These are phyloP conservation scores for Valencia hispanica DNA, from an alignment of 2,797 vertebrate genomes.

Conservation along the genomic window DNA sequence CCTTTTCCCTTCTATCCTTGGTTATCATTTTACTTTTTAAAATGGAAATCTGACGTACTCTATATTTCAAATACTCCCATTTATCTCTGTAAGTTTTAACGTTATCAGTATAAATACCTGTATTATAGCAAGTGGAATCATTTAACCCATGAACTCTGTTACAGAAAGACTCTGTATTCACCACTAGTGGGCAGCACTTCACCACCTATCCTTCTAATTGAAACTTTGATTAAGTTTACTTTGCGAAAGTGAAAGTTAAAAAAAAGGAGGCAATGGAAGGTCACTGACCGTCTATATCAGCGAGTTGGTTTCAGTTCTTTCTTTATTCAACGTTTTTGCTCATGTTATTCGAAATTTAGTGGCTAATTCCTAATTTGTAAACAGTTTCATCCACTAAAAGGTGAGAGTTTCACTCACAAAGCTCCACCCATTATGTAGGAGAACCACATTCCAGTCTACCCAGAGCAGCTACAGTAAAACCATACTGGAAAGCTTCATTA, in stretches of 20 bases:
- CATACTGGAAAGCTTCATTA: not conserved
- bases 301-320: not conserved
- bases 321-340: not conserved
- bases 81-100: no score
- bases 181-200: not conserved
- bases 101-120: no score
- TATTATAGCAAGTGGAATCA: no score
- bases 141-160: no score
- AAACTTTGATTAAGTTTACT: not conserved
- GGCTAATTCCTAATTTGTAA: not conserved
- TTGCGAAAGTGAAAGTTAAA: not conserved
- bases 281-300: not conserved
- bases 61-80: no score
- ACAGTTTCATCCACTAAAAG: not conserved
- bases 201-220: no score
- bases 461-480: not conserved
- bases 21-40: no score
- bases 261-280: not conserved
- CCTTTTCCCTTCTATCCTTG: no score
- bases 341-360: not conserved
- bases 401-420: not conserved
- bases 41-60: no score
- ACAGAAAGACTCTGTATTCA: not conserved
- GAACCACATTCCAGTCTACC: conserved; percentile 1
- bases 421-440: not conserved